These are phyloP conservation scores for Cuculus canorus DNA, from an alignment of 2,797 vertebrate genomes.

Conservation along the genomic window DNA sequence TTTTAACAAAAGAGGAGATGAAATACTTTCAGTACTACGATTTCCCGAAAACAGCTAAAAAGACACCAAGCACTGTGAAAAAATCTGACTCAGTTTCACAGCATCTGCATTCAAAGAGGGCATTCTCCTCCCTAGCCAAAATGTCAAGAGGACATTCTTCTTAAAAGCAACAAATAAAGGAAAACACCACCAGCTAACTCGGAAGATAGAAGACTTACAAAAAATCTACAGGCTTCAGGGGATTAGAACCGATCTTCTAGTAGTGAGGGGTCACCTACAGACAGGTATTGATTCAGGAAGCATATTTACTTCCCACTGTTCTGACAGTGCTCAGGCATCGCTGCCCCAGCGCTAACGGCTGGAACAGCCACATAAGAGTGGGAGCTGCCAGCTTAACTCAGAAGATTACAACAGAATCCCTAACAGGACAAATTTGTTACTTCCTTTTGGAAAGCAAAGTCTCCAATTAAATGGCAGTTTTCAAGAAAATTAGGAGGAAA, in stretches of 20 bases:
- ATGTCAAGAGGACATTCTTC: not conserved
- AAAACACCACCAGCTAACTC: not conserved
- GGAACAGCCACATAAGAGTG: not conserved
- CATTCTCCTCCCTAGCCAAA: not conserved
- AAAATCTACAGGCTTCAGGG: not conserved
- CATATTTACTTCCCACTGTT: not conserved
- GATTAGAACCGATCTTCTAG: not conserved
- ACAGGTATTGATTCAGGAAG: not conserved
- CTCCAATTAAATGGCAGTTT: not conserved
- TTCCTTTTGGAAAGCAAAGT: not conserved
- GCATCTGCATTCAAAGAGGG: not conserved
- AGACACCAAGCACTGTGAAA: not conserved
- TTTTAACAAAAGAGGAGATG: not conserved
- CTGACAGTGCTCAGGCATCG: rapidly evolving
- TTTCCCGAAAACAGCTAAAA: not conserved
- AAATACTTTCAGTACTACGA: not conserved
- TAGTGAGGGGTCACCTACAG: not conserved
- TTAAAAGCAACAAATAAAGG: not conserved
- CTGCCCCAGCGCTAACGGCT: not conserved
- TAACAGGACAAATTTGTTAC: not conserved
- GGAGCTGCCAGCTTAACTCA: not conserved
- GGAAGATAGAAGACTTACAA: not conserved
- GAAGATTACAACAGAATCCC: not conserved
- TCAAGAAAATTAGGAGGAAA: not conserved
- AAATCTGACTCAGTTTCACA: not conserved